A percentile compares a stretch with the other conserved stretches of the same genome.
These are phyloP conservation scores for Vidua chalybeata DNA, from an alignment of 2,113 vertebrate species.

Conservation along the genomic window DNA sequence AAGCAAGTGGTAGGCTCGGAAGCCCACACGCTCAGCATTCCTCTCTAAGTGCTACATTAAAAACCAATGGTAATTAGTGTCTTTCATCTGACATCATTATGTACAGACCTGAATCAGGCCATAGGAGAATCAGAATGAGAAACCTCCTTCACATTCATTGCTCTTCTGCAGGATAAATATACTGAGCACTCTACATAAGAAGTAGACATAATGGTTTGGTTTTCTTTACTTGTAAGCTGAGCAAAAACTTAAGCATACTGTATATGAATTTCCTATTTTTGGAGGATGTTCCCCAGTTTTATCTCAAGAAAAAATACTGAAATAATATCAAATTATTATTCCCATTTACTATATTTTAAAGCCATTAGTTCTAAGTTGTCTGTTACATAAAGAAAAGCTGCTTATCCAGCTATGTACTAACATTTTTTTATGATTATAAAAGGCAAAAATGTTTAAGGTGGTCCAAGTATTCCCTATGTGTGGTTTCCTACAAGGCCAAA, in stretches of 20 bases:
- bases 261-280: neutral
- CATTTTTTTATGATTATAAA: neutral
- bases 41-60: neutral
- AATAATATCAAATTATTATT: neutral
- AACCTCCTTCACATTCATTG: neutral
- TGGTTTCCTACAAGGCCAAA: neutral
- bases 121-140: neutral
- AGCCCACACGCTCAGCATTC: neutral
- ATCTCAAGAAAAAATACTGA: neutral
- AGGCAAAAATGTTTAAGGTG: neutral
- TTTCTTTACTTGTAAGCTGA: neutral
- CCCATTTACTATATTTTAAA: neutral
- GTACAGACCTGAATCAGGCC: neutral
- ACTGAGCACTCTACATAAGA: neutral
- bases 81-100: neutral
- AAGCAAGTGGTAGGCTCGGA: neutral
- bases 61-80: neutral
- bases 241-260: neutral
- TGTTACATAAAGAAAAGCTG: neutral
- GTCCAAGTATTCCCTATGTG: accelerated
- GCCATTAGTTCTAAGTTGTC: neutral
- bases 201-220: neutral
- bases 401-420: neutral
- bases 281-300: neutral
- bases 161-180: neutral